These are phyloP conservation scores for Theristus sp. DNA, from an alignment of 2,888 invertebrate species.

Conservation along the genomic window DNA sequence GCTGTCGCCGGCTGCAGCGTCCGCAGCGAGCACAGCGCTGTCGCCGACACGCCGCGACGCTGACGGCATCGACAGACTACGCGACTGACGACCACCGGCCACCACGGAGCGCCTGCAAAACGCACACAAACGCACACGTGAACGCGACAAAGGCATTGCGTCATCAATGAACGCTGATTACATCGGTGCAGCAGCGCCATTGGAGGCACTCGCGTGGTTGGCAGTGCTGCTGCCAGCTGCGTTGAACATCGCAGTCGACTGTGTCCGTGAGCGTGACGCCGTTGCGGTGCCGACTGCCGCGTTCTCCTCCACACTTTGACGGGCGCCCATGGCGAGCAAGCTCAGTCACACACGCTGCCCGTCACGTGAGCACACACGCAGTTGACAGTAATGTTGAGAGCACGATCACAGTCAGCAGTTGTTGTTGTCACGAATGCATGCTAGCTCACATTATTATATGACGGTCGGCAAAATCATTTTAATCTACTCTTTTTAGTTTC, in stretches of 20 bases:
- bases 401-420: no score
- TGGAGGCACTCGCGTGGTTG: background rate
- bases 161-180: background rate
- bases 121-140: background rate
- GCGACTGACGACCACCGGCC: background rate
- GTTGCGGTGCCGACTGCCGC: background rate
- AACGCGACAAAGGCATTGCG: background rate
- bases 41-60: background rate
- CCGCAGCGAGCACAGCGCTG: background rate
- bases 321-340: background rate
- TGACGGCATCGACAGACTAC: slow-evolving; percentile 1
- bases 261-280: background rate
- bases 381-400: no score
- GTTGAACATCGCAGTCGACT: background rate
- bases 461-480: no score
- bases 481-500: no score
- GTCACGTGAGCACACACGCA: no score
- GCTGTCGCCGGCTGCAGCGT: background rate
- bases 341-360: no score
- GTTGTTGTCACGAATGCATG: no score
- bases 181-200: no score
- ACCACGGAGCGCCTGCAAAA: background rate
- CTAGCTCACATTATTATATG: no score
- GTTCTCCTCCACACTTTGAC: background rate
- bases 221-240: background rate